These are phyloP conservation scores for Anastatus disparis DNA, from an alignment of 1,140 invertebrate genomes.

Conservation along the genomic window DNA sequence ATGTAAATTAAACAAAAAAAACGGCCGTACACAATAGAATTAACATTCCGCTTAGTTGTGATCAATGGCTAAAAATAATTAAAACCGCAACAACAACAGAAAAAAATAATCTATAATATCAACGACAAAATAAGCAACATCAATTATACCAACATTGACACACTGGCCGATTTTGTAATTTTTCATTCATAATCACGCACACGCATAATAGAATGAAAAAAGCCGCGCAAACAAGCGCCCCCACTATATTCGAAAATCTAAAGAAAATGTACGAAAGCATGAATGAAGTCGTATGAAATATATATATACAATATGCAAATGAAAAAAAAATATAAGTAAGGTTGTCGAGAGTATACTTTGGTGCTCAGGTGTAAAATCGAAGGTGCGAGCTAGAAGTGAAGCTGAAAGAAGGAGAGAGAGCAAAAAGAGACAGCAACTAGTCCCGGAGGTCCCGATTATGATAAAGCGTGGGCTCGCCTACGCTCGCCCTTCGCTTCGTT, in stretches of 20 bases:
- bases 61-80: too few species aligned
- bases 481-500: slow-evolving; percentile 59
- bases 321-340: neutral
- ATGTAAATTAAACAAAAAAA: too few species aligned
- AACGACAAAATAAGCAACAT: too few species aligned
- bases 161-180: too few species aligned
- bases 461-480: slow-evolving; percentile 58
- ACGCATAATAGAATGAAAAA: too few species aligned
- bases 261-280: neutral
- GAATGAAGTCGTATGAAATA: slow-evolving; percentile 9
- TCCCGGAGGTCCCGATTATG: slow-evolving; percentile 58
- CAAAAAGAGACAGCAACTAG: slow-evolving; percentile 51
- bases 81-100: too few species aligned
- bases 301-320: slow-evolving; percentile 2
- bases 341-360: neutral
- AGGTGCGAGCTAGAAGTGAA: neutral
- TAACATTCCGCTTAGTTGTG: too few species aligned
- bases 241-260: neutral
- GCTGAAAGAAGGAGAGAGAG: slow-evolving; percentile 42
- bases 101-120: too few species aligned
- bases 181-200: too few species aligned
- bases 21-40: too few species aligned
- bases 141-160: too few species aligned
- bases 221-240: neutral
- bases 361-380: slow-evolving; percentile 10